Conservation (phyloP, 1,140 invertebrate species). For the Cataglyphis hispanica region DNA sequence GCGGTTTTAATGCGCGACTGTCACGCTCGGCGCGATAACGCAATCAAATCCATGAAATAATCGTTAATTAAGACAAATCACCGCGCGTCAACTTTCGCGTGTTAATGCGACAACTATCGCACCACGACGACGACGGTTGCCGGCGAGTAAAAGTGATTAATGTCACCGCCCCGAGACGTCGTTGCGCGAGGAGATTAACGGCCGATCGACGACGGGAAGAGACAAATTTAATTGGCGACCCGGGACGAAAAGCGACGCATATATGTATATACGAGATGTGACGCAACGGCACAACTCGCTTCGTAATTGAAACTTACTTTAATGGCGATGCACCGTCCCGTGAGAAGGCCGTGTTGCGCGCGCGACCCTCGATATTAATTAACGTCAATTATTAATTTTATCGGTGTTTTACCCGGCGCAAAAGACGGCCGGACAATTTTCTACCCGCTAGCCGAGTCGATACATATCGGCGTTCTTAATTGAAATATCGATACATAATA, state of each 20-base stretch:
- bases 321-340: conserved; percentile 13
- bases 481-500: conserved; percentile 26
- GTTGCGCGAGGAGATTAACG: conserved; percentile 64
- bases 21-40: conserved; percentile 39
- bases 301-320: conserved; percentile 46
- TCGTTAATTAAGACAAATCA: conserved; percentile 61
- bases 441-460: background rate
- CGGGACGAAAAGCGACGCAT: conserved; percentile 8
- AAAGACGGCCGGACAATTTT: conserved; percentile 18
- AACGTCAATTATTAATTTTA: conserved; percentile 55
- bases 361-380: conserved; percentile 49
- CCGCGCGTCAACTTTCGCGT: conserved; percentile 40
- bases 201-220: conserved; percentile 53
- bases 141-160: conserved; percentile 58
- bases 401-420: background rate
- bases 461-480: conserved; percentile 18
- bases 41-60: conserved; percentile 48
- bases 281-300: conserved; percentile 4
- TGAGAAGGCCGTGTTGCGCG: conserved; percentile 14
- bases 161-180: conserved; percentile 42
- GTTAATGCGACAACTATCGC: background rate
- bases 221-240: conserved; percentile 58
- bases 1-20: conserved; percentile 30
- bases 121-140: conserved; percentile 9
- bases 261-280: background rate